phyloP scores from a whole-genome alignment of 2,113 vertebrate genomes.

The Sporophila hypoxantha region DNA sequence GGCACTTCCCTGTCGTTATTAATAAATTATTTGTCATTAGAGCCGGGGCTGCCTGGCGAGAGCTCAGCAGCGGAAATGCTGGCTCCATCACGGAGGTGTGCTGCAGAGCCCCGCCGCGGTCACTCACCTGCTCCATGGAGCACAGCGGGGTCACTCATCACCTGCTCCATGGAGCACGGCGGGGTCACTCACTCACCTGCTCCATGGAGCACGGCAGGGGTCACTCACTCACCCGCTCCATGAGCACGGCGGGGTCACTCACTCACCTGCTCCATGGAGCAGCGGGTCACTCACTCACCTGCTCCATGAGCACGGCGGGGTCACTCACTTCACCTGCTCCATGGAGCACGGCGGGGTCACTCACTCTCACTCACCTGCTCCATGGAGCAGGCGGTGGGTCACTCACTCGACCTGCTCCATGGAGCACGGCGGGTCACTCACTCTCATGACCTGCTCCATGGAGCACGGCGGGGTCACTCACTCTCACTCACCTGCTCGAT shows the following conservation, averaged over 20 bases:
- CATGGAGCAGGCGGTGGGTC: too few relatives aligned
- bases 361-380: background rate
- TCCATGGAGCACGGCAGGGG: too few relatives aligned
- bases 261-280: constrained; percentile 2
- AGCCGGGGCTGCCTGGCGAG: background rate
- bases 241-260: background rate
- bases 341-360: too few relatives aligned
- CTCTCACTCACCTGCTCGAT: constrained; percentile 96
- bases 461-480: background rate
- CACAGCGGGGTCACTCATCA: constrained; percentile 17
- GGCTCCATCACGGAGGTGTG: background rate
- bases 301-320: background rate
- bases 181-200: constrained; percentile 20
- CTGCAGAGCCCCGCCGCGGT: background rate
- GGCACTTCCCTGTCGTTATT: background rate
- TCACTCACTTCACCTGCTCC: constrained; percentile 33
- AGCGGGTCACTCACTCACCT: too few relatives aligned
- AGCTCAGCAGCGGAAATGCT: background rate
- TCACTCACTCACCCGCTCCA: constrained; percentile 84
- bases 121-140: background rate
- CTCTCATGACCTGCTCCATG: too few relatives aligned
- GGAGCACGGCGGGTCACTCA: constrained; percentile 39
- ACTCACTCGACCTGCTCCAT: too few relatives aligned
- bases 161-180: background rate
- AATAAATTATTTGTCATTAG: constrained; percentile 5